These are phyloP conservation scores for Euphonia xanthogaster DNA, from an alignment of 2,797 vertebrate species.

Conservation along the genomic window DNA sequence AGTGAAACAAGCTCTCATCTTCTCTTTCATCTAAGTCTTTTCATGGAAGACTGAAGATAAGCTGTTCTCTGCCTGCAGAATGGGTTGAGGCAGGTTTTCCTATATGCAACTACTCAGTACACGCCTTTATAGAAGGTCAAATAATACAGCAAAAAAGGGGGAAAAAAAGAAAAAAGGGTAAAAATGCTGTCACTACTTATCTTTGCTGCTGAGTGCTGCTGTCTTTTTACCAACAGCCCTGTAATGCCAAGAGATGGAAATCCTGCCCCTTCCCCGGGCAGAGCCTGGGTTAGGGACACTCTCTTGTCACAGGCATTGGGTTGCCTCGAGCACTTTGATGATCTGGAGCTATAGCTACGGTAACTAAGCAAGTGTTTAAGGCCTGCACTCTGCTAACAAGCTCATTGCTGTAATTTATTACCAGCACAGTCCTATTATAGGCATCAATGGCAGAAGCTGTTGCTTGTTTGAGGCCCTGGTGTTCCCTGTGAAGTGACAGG, in stretches of 20 bases:
- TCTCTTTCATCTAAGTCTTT: constrained; percentile 24
- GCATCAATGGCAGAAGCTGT: not conserved
- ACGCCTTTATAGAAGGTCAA: not conserved
- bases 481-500: not conserved
- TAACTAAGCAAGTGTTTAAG: constrained; percentile 39
- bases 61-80: constrained; percentile 11
- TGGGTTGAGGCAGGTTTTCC: not conserved
- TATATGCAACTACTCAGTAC: not conserved
- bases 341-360: constrained; percentile 20
- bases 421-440: constrained; percentile 35
- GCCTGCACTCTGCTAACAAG: constrained; percentile 18
- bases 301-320: not conserved
- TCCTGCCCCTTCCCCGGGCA: not conserved
- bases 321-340: not conserved
- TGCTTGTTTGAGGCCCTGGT: not conserved
- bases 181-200: not conserved
- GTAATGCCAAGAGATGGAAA: not conserved
- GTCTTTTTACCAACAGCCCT: not conserved
- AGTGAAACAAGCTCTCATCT: constrained; percentile 28
- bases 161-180: accelerated
- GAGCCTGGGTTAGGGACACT: not conserved
- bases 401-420: constrained; percentile 44
- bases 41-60: constrained; percentile 28
- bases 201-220: not conserved
- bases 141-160: not conserved